phyloP scores from a whole-genome alignment of 92 coral and sea anemone genomes.

The Pocillopora meandrina region DNA sequence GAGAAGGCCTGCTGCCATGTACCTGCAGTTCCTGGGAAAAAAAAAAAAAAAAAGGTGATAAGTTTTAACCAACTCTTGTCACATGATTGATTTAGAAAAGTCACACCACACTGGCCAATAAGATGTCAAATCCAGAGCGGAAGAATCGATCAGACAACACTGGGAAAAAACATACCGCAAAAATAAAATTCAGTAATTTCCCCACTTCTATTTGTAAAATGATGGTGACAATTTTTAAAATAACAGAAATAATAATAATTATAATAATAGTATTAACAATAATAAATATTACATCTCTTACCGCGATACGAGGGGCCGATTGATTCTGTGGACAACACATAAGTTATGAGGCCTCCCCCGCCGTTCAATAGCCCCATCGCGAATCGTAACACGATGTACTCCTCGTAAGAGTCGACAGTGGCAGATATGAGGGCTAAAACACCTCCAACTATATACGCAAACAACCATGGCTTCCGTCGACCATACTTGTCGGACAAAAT shows the following conservation, averaged over 20 bases:
- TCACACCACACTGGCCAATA: too few relatives aligned
- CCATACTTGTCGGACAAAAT: conserved; percentile 78
- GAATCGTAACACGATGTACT: conserved; percentile 67
- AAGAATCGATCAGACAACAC: too few relatives aligned
- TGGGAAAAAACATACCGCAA: too few relatives aligned
- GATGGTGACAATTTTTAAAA: too few relatives aligned
- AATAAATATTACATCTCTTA: conserved; percentile 5
- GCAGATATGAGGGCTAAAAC: conserved; percentile 68
- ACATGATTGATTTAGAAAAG: too few relatives aligned
- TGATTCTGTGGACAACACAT: conserved; percentile 75
- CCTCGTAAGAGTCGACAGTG: conserved; percentile 63
- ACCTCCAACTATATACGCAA: conserved; percentile 42
- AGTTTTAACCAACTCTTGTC: neutral
- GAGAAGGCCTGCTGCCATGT: conserved; percentile 72
- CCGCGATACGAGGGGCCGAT: conserved; percentile 87
- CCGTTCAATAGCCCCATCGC: conserved; percentile 68
- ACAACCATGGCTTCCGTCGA: conserved; percentile 68
- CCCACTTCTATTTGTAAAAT: too few relatives aligned
- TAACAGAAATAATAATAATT: too few relatives aligned
- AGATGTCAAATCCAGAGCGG: too few relatives aligned
- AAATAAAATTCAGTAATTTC: too few relatives aligned
- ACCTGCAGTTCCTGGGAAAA: conserved; percentile 67
- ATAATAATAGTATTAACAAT: too few relatives aligned
- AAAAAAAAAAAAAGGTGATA: neutral
- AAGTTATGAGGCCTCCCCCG: conserved; percentile 69